phyloP scores from a whole-genome alignment of 2,888 invertebrate genomes.

The Eilema sororculum region DNA sequence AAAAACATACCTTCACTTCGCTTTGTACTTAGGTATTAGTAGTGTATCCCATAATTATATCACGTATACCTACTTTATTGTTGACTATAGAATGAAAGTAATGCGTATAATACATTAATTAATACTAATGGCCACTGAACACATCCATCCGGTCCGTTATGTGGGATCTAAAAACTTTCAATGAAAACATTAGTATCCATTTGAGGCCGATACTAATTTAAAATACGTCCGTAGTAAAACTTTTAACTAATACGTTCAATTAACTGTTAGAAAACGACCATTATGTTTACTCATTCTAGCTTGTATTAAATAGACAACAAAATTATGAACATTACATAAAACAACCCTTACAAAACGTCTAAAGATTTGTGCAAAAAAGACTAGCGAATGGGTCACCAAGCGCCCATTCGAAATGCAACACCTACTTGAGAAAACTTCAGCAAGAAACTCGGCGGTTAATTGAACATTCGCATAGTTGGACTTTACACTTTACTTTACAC shows the following conservation, averaged over 20 bases:
- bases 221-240: neutral
- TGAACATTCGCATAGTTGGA: no score
- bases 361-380: no score
- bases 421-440: no score
- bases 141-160: neutral
- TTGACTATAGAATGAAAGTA: neutral
- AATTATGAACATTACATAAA: no score
- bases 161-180: neutral
- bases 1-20: no score
- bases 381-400: no score
- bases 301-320: neutral
- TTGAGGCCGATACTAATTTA: neutral
- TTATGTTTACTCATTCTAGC: neutral
- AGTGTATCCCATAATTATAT: neutral
- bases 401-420: no score
- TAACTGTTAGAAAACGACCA: neutral
- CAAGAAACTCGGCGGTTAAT: no score
- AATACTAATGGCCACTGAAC: neutral
- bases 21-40: no score
- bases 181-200: constrained; percentile 2
- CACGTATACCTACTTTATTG: neutral
- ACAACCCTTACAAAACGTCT: no score
- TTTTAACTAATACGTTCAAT: neutral
- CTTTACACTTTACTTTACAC: no score
- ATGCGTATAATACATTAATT: neutral